phyloP scores from a whole-genome alignment of 2,113 vertebrate genomes.

The Gorsachius goisagi region DNA sequence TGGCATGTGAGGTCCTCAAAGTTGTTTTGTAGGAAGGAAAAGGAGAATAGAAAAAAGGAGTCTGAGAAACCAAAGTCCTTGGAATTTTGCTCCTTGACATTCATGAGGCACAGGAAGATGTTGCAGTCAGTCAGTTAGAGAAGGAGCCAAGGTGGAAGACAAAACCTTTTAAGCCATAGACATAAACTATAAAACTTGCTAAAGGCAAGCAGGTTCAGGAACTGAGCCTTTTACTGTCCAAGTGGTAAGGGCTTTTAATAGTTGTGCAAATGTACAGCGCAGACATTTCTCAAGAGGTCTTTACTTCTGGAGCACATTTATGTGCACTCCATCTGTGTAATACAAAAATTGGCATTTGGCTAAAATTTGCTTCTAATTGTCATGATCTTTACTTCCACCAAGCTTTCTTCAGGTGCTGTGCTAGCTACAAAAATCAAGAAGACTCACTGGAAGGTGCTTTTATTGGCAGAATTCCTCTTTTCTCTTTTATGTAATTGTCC shows the following conservation, averaged over 20 bases:
- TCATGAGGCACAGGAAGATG: not conserved
- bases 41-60: not conserved
- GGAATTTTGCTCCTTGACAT: not conserved
- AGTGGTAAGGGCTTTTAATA: not conserved
- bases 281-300: not conserved
- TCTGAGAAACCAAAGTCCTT: not conserved
- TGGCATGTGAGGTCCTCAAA: not conserved
- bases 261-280: not conserved
- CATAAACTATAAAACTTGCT: not conserved
- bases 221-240: not conserved
- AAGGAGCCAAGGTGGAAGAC: not conserved
- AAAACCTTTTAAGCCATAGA: not conserved
- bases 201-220: not conserved
- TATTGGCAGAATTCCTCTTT: not conserved
- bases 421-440: not conserved
- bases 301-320: not conserved
- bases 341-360: not conserved
- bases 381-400: not conserved
- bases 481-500: not conserved
- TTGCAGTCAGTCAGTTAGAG: not conserved
- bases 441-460: not conserved
- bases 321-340: not conserved
- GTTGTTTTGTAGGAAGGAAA: not conserved
- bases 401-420: not conserved
- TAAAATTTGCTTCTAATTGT: not conserved